Base-by-base conservation (phyloP, 2,888 invertebrate species). In the Lasioglossum villosulum region DNA sequence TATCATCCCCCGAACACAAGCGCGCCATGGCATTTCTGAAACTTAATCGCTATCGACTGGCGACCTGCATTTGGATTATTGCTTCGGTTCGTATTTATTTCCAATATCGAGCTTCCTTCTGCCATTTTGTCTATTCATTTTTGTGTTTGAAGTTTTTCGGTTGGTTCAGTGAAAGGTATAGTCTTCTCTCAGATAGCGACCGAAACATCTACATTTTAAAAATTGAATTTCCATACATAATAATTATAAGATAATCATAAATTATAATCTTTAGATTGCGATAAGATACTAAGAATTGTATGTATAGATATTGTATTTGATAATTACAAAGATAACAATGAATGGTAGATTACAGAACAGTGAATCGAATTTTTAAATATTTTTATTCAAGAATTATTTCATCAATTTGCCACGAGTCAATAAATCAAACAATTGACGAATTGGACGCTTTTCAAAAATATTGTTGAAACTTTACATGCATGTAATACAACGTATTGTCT, bases 11-110 rank as follows among this genome's bases (percentile, higher is more conserved):
- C 72, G 74, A 78, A 75, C 30, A 70, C 70, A 75, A 73, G 71
- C 70, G 42, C 83, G 56, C 75, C 59, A 68, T 75, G 73, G 75
- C 72, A 73, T 86, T 86, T 90, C 82, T 82, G 70, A 83, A 88
- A 87, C 86, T 83, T 83, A 82, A 88, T 87, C 75, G 56, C 68
- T 88, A 89, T 88, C 78, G 88, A 84, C 82, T 86, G 42, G 39
- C 80, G 73, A 84, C 80, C 80, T 34, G 75, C 80, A 83, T 34
- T 59, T 48, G 59, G 70, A 79, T 75, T 78, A 77, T 77, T 66
- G 68, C 12, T 48, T 14, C 70, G 34, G 73, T 83, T 80, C 37
- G 8, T 34, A 30, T 8, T 48, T 3, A 14, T 74, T 59, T 56
- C 42, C 75, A 37, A 34, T 84, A 45, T 70, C 59, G 68, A 82